Base-by-base conservation (phyloP, 2,888 invertebrate genomes). In the Cheilosia grossa region DNA sequence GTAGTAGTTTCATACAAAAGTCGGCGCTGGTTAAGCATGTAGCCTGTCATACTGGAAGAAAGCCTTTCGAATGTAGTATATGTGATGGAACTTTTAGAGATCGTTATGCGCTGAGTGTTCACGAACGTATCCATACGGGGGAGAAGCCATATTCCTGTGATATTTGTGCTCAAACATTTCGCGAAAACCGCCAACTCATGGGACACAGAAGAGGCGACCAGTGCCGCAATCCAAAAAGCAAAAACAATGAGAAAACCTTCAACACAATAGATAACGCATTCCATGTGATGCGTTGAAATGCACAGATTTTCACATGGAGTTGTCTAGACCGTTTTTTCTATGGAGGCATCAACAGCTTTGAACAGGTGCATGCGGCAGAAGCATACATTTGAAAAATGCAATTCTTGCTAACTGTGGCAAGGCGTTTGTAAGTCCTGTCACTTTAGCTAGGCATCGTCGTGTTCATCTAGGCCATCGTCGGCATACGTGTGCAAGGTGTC, bases 101-200 rank as follows among this genome's bases (percentile, higher is more conserved):
- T 4, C 47, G 17, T 1, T 5, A 1, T 4, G 47, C n/a, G 2
- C 13, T 61, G 30, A 27, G 19, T 19, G n/a, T 42, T 63, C 88
- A 88, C 66, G 44, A 87, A 40, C 87, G 87, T 0, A 87, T 78
- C 17, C 88, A 88, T 19, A 83, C 87, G 1, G 74, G 82, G 30
- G 87, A 87, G 51, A 82, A 83, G 7, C 87, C 88, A 5, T 74
- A 82, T 53, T 61, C 72, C 15, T 88, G 88, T 47, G 79, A 83
- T 5, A 53, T 66, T 2, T 88, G 88, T n/a, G 4, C 9, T 13
- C 2, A 13, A 5, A 61, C n/a, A n/a, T 61, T 47, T 13, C 61
- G 44, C 15, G 61, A 61, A 30, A 27, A 47, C 30, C 61, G 44
- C 5, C 61, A 61, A 15, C 6, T 61, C 17, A 6, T 9, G 2